Evolutionary conservation across 2,113 vertebrate genomes (phyloP).

Genomic region (Elgaria multicarinata): DNA sequence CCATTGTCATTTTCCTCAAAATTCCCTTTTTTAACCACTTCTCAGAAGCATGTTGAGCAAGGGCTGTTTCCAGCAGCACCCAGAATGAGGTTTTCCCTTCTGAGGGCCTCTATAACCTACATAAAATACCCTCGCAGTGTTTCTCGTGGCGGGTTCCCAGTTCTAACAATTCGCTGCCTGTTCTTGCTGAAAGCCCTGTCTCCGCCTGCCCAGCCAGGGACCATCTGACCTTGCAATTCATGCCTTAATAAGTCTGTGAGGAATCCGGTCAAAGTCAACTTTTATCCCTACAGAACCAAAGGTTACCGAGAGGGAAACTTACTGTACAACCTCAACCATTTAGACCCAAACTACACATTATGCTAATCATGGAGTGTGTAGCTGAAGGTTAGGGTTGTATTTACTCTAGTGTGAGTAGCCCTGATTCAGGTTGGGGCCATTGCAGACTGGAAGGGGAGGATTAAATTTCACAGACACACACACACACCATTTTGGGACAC

Average conservation of each 20-base stretch:
- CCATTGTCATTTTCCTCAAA: slow-evolving; percentile 1
- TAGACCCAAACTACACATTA: no score
- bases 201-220: not conserved
- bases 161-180: slow-evolving; percentile 13
- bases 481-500: no score
- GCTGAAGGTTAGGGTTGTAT: not conserved
- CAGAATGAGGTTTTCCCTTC: slow-evolving; percentile 5
- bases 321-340: not conserved
- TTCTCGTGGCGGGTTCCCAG: not conserved
- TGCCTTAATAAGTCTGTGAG: not conserved
- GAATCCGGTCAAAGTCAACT: not conserved
- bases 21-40: slow-evolving; percentile 38
- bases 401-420: not conserved
- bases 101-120: slow-evolving; percentile 42
- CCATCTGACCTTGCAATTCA: not conserved
- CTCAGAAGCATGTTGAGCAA: slow-evolving; percentile 42
- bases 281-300: not conserved
- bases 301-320: not conserved
- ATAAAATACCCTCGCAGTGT: not conserved
- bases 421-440: no score
- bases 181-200: not conserved
- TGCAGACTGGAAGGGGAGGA: no score
- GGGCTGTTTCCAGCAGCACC: slow-evolving; percentile 45
- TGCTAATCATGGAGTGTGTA: no score
- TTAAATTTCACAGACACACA: no score